Evolutionary conservation across 2,888 invertebrate genomes (phyloP).

Genomic region (Melikaiella ostensackeni): DNA sequence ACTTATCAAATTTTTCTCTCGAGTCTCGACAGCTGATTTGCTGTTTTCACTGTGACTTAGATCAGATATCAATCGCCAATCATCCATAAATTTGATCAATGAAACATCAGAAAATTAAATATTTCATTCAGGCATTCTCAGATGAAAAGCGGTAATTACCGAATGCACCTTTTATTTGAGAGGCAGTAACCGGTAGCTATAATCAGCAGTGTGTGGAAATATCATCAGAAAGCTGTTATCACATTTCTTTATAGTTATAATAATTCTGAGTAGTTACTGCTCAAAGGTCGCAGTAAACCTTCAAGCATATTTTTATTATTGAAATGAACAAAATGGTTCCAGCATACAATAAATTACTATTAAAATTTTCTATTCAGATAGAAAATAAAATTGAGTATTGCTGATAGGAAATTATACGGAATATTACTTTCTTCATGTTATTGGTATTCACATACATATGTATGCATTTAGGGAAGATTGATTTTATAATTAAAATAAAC

Average conservation of each 20-base stretch:
- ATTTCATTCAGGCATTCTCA: not conserved
- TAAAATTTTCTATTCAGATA: not conserved
- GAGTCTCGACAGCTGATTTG: no score
- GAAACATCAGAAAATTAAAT: not conserved
- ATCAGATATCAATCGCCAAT: no score
- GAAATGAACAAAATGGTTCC: not conserved
- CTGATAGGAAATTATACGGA: not conserved
- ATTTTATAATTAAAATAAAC: constrained; percentile 55
- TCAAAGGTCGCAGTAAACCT: not conserved
- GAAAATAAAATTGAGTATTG: not conserved
- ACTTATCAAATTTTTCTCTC: no score
- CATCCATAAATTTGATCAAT: not conserved
- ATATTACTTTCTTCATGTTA: not conserved
- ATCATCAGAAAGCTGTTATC: constrained; percentile 4
- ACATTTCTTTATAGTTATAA: constrained; percentile 3
- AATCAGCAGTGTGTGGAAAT: constrained; percentile 28
- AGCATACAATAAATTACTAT: not conserved
- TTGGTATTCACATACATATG: not conserved
- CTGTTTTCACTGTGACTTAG: no score
- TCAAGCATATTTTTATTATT: not conserved
- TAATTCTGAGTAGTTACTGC: not conserved
- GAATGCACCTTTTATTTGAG: not conserved
- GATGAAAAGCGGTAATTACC: not conserved
- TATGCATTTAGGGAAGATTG: constrained; percentile 13
- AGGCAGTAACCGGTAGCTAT: constrained; percentile 46